Conservation (phyloP, 2,888 invertebrate genomes). For the Volucella bombylans region DNA sequence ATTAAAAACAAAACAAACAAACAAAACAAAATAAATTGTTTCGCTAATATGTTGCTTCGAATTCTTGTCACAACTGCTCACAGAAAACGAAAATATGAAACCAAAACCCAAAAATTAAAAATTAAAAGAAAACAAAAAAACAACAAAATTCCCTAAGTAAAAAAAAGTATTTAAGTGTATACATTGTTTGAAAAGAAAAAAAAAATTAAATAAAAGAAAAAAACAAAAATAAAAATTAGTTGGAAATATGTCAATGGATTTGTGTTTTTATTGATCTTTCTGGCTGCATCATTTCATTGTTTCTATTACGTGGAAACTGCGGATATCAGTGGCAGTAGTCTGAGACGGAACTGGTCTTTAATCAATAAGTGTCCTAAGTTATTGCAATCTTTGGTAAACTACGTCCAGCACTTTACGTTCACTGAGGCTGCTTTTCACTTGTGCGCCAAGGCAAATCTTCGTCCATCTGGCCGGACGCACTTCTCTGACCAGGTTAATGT, state of each 20-base stretch:
- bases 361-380: too few relatives aligned
- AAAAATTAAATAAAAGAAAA: constrained; percentile 21
- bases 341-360: too few relatives aligned
- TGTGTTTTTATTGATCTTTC: not conserved
- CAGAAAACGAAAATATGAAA: constrained; percentile 4
- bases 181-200: constrained; percentile 22
- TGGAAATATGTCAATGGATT: constrained; percentile 14
- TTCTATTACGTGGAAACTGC: too few relatives aligned
- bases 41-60: constrained; percentile 12
- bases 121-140: constrained; percentile 11
- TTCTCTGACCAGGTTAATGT: too few relatives aligned
- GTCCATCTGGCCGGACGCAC: too few relatives aligned
- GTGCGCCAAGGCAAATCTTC: too few relatives aligned
- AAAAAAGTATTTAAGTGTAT: constrained; percentile 26
- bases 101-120: not conserved
- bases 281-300: too few relatives aligned
- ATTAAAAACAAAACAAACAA: not conserved
- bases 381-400: too few relatives aligned
- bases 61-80: constrained; percentile 22
- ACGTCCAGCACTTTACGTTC: too few relatives aligned
- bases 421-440: too few relatives aligned
- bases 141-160: not conserved
- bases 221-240: constrained; percentile 3
- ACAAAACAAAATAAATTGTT: constrained; percentile 6
- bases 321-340: too few relatives aligned